Percentiles rank a stretch among this genome's conserved stretches.
Evolutionary conservation across 2,888 invertebrate species (phyloP).

Genomic region (Keiferia lycopersicella): DNA sequence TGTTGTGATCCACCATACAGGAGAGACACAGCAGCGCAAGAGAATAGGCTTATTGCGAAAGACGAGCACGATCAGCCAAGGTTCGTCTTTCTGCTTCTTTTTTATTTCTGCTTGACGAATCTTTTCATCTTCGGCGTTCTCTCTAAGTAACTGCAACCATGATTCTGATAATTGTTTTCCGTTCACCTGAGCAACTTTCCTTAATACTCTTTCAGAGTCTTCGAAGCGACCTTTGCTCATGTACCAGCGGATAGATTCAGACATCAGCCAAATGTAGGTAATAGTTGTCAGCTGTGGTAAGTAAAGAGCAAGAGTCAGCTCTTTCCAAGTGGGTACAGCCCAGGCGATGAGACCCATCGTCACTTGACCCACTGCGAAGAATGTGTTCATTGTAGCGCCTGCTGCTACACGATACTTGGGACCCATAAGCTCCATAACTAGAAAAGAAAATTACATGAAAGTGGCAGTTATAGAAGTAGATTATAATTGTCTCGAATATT

Average conservation of each 20-base stretch:
- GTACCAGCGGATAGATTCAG: slow-evolving; percentile 88
- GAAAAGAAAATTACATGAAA: slow-evolving; percentile 26
- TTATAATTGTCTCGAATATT: no score
- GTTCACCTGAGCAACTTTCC: slow-evolving; percentile 83
- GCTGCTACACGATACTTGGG: slow-evolving; percentile 85
- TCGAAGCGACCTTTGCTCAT: slow-evolving; percentile 84
- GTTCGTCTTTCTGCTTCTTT: slow-evolving; percentile 63
- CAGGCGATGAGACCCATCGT: slow-evolving; percentile 85
- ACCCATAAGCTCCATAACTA: slow-evolving; percentile 88
- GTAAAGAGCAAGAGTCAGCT: slow-evolving; percentile 83
- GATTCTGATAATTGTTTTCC: slow-evolving; percentile 57
- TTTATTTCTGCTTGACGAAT: slow-evolving; percentile 39
- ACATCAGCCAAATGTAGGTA: slow-evolving; percentile 82
- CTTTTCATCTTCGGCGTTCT: slow-evolving; percentile 49
- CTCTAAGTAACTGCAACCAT: slow-evolving; percentile 49
- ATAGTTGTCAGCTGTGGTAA: slow-evolving; percentile 83
- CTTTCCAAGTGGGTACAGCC: slow-evolving; percentile 85
- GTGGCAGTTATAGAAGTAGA: no score
- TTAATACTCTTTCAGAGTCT: slow-evolving; percentile 83
- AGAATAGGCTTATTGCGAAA: slow-evolving; percentile 55
- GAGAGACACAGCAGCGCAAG: slow-evolving; percentile 52
- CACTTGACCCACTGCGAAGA: slow-evolving; percentile 86
- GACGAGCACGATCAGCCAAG: slow-evolving; percentile 58
- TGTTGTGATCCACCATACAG: slow-evolving; percentile 84
- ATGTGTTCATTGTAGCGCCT: slow-evolving; percentile 85